Evolutionary conservation across 2,113 vertebrate genomes (phyloP).

Genomic region (Rhegmatorhina hoffmannsi): DNA sequence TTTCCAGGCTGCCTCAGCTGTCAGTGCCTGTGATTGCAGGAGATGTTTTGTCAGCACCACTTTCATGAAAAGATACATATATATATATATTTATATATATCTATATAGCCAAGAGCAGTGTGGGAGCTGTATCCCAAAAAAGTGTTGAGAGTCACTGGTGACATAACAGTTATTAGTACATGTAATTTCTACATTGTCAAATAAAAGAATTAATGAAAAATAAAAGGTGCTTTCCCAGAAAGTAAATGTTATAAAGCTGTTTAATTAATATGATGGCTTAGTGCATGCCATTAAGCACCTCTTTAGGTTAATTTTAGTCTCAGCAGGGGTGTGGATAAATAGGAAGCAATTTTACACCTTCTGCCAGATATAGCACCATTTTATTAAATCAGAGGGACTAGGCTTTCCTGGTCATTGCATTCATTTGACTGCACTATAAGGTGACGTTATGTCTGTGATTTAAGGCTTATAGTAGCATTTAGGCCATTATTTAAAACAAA

Average conservation of each 20-base stretch:
- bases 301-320: conserved; percentile 35
- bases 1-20: conserved; percentile 13
- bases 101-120: conserved; percentile 4
- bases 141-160: background rate
- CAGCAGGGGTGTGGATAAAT: conserved; percentile 30
- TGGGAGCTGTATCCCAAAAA: conserved; percentile 26
- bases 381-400: background rate
- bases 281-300: background rate
- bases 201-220: background rate
- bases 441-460: background rate
- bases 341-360: conserved; percentile 21
- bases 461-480: background rate
- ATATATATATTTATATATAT: background rate
- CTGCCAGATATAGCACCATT: background rate
- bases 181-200: background rate
- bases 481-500: background rate
- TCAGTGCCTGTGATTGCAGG: conserved; percentile 1
- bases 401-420: background rate
- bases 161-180: background rate
- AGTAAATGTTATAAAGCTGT: background rate
- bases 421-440: background rate
- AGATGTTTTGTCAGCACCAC: background rate
- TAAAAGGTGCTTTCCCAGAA: background rate
- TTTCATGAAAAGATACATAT: background rate
- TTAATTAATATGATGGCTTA: conserved; percentile 40